Percentiles rank a stretch among this genome's conserved stretches.
phyloP scores from a whole-genome alignment of 2,113 vertebrate genomes.

The Meleagris gallopavo region DNA sequence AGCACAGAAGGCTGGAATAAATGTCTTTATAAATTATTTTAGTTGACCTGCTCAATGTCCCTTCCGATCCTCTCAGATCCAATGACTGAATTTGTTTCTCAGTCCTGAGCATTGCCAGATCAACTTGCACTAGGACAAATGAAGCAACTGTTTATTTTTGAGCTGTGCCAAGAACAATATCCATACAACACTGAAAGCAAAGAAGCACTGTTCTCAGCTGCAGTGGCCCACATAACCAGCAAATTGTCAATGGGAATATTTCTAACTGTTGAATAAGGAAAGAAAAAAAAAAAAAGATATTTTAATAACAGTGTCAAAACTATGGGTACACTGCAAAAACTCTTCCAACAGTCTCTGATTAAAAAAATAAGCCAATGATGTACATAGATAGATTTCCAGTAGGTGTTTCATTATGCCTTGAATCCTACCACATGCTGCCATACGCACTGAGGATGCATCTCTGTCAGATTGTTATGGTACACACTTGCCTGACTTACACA shows the following conservation, averaged over 20 bases:
- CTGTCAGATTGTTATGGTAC: not conserved
- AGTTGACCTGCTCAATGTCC: not conserved
- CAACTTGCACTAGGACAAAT: not conserved
- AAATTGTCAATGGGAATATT: not conserved
- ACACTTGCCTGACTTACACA: not conserved
- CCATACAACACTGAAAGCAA: not conserved
- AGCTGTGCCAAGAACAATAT: constrained; percentile 49
- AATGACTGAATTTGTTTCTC: constrained; percentile 18
- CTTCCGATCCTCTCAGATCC: not conserved
- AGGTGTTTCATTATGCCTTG: not conserved
- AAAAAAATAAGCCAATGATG: not conserved
- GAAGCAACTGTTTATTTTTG: constrained; percentile 52
- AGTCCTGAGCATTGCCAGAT: not conserved
- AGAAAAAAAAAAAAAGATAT: not conserved
- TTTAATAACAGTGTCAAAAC: not conserved
- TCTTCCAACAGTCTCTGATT: not conserved
- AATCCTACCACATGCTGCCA: not conserved
- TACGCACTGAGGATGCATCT: not conserved
- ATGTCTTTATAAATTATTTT: not conserved
- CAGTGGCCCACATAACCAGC: not conserved
- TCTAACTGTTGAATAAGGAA: not conserved
- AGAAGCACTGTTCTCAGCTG: constrained; percentile 21
- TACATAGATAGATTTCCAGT: not conserved
- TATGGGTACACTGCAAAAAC: not conserved
- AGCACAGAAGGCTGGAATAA: not conserved